Evolutionary conservation across 30 jellyfish, hydroid and myxozoan genomes (phyloP).

Genomic region (Chironex yamaguchii): DNA sequence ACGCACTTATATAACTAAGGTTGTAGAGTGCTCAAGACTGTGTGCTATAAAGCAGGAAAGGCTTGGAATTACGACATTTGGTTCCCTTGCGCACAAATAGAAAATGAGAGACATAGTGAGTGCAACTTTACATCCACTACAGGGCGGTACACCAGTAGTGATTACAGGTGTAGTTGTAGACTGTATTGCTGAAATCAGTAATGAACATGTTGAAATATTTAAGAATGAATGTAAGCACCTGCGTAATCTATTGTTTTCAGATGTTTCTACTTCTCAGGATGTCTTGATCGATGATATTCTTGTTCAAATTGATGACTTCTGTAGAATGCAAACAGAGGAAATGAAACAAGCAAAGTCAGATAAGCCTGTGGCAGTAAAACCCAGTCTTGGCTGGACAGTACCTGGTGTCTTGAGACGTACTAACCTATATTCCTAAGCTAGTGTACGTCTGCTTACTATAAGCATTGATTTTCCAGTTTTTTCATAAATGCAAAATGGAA

Average conservation of each 20-base stretch:
- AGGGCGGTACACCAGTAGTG: background rate
- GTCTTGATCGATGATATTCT: background rate
- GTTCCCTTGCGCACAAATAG: background rate
- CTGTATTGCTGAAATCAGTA: background rate
- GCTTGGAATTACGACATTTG: slow-evolving; percentile 10
- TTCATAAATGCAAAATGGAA: background rate
- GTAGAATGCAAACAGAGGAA: slow-evolving; percentile 27
- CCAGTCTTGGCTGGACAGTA: slow-evolving; percentile 30
- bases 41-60: slow-evolving; percentile 11
- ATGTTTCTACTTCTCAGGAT: background rate
- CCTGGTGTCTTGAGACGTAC: slow-evolving; percentile 6
- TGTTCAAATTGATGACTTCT: background rate
- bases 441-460: background rate
- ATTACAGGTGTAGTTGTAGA: slow-evolving; percentile 15
- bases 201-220: slow-evolving; percentile 9
- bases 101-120: background rate
- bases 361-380: slow-evolving; percentile 36
- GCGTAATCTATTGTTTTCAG: background rate
- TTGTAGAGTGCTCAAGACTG: background rate
- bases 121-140: background rate
- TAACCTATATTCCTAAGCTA: background rate
- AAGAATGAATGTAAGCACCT: slow-evolving; percentile 27
- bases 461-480: background rate
- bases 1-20: slow-evolving; percentile 7
- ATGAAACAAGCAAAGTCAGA: slow-evolving; percentile 29